Conservation (phyloP, 2,113 vertebrate genomes). For the Syngnathoides biaculeatus region DNA sequence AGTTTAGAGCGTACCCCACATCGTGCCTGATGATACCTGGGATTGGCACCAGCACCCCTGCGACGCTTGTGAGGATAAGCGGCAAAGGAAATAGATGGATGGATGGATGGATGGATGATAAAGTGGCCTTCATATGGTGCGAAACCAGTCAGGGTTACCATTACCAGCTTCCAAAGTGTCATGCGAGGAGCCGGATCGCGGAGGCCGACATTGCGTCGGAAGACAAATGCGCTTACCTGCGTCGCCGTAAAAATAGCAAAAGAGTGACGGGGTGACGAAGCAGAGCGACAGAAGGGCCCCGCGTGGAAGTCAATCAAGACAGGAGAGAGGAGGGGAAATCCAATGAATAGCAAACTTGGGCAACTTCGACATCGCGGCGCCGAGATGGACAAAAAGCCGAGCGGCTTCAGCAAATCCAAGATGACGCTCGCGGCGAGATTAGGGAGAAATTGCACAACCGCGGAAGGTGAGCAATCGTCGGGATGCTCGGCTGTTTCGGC, state of each 20-base stretch:
- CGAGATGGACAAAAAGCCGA: slow-evolving; percentile 74
- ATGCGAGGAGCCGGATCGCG: slow-evolving; percentile 48
- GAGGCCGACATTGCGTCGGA: slow-evolving; percentile 38
- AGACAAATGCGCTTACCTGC: slow-evolving; percentile 59
- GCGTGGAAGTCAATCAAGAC: slow-evolving; percentile 66
- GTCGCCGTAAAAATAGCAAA: slow-evolving; percentile 18
- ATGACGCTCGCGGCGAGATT: slow-evolving; percentile 57
- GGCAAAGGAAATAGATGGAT: no score
- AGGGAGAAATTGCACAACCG: slow-evolving; percentile 56
- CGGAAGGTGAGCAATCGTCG: slow-evolving; percentile 62
- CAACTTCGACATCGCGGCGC: slow-evolving; percentile 73
- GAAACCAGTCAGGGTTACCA: slow-evolving; percentile 1
- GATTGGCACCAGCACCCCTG: no score
- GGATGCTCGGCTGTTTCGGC: slow-evolving; percentile 71
- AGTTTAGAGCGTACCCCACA: no score
- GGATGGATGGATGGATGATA: no score
- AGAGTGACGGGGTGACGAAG: background rate
- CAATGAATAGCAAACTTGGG: slow-evolving; percentile 69
- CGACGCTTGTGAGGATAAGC: no score
- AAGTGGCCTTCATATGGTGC: background rate
- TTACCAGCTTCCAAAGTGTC: slow-evolving; percentile 14
- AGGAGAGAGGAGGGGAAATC: slow-evolving; percentile 64
- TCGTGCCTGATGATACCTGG: no score
- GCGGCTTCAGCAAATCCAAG: slow-evolving; percentile 69
- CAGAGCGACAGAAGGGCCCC: slow-evolving; percentile 31